Conservation (phyloP, 2,797 vertebrate genomes). For the Dromococcyx pavoninus region DNA sequence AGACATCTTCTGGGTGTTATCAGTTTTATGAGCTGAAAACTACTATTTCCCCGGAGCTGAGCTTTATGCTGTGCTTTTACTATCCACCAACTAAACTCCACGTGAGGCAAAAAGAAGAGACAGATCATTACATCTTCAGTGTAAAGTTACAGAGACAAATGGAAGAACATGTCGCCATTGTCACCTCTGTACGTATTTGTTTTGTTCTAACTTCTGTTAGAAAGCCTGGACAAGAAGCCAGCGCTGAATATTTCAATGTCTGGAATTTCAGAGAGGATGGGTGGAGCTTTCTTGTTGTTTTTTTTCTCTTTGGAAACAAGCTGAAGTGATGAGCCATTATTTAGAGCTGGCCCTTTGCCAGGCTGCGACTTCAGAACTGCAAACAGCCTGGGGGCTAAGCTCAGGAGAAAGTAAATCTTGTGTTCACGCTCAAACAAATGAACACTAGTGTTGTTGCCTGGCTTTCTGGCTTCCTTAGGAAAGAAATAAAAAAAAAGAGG, state of each 20-base stretch:
- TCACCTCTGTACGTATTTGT: background rate
- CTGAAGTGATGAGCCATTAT: conserved; percentile 12
- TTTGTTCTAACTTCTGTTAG: background rate
- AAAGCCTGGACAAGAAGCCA: background rate
- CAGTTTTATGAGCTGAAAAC: background rate
- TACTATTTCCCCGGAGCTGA: background rate
- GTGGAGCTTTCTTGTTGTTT: background rate
- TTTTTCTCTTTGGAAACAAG: background rate
- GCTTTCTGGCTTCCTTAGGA: background rate
- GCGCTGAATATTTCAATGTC: background rate
- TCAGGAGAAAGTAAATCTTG: background rate
- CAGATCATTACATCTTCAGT: background rate
- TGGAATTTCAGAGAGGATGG: background rate
- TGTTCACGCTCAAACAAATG: background rate
- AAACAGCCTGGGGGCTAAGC: background rate
- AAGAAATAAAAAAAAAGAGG: fast-evolving
- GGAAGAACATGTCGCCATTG: fast-evolving
- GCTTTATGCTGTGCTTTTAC: background rate
- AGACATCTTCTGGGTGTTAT: background rate
- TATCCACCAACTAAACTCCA: background rate
- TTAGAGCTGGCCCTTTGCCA: background rate
- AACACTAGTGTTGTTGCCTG: background rate
- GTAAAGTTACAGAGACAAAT: background rate
- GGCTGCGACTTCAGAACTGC: background rate
- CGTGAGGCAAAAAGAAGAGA: background rate